phyloP scores from a whole-genome alignment of 1,140 invertebrate species.

The Solen grandis region DNA sequence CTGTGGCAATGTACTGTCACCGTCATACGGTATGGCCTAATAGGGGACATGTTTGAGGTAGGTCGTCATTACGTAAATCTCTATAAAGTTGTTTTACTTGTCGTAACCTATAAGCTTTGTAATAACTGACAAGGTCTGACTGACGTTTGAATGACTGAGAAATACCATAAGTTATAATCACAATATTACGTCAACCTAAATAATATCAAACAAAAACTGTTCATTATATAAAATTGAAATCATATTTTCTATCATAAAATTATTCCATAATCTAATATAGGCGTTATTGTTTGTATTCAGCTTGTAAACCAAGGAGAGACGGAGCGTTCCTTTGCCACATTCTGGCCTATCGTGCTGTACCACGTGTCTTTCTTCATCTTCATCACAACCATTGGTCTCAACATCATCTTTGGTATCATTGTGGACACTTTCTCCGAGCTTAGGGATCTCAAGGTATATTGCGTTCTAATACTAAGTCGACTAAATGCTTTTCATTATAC shows the following conservation, averaged over 20 bases:
- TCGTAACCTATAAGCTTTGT: too few relatives aligned
- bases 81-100: too few relatives aligned
- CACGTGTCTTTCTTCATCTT: slow-evolving; percentile 81
- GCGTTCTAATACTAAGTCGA: background rate
- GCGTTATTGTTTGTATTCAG: too few relatives aligned
- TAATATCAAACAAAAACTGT: too few relatives aligned
- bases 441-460: slow-evolving; percentile 79
- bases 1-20: slow-evolving; percentile 80
- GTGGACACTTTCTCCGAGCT: slow-evolving; percentile 81
- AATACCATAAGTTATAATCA: too few relatives aligned
- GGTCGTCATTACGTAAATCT: slow-evolving; percentile 33
- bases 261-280: too few relatives aligned
- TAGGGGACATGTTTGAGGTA: slow-evolving; percentile 81
- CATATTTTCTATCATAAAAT: too few relatives aligned
- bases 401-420: slow-evolving; percentile 82
- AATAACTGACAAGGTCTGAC: too few relatives aligned
- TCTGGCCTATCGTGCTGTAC: slow-evolving; percentile 77
- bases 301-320: slow-evolving; percentile 66
- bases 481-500: background rate
- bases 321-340: slow-evolving; percentile 69
- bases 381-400: slow-evolving; percentile 81
- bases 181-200: too few relatives aligned
- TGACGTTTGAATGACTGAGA: too few relatives aligned
- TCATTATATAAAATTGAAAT: too few relatives aligned
- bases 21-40: slow-evolving; percentile 79